Evolutionary conservation across 1,140 invertebrate genomes (phyloP), one percentile per base, ranked within the genome.

Genomic region (Thrips palmi): DNA sequence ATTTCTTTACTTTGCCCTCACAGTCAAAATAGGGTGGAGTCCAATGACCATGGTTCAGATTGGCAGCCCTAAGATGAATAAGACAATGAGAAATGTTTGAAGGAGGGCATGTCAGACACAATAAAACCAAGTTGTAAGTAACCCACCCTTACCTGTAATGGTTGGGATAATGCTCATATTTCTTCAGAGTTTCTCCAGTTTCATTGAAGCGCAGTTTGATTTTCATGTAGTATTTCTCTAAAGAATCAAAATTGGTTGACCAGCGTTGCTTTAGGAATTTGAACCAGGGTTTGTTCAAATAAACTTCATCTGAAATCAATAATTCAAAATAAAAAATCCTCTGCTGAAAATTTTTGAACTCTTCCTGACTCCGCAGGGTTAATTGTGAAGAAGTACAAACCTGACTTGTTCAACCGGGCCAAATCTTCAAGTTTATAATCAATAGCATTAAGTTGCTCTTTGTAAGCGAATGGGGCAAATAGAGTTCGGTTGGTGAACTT

Each of bases 391-490:
- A 27, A 5, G n/a, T 21, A 10, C 30, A 54, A 57, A 76, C 78
- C 71, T 35, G 79, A 72, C 39, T 68, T 67, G 53, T 82, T 84
- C 10, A 87, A 52, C 47, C 83, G 59, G 3, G 83, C 78, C 49
- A 93, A 56, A 61, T 92, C 88, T 60, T 91, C 85, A 10, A 92
- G 59, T 54, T 80, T 81, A 45, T 78, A 88, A 51, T 85, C 87
- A 45, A 77, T 65, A 0, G 74, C 77, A 52, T 86, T 88, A 12
- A 80, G 58, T 36, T 77, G 58, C n/a, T 65, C 76, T 51, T 88
- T 88, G 55, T 87, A 96, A 18, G 91, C 91, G 55, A 77, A 91
- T 0, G 93, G 92, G 14, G 87, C 92, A 58, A 98, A 98, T 40
- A 77, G 69, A 22, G 87, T 85, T 48, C 84, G 57, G 54, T 92